phyloP scores from a whole-genome alignment of 2,888 invertebrate species.

The Harmothoe impar region DNA sequence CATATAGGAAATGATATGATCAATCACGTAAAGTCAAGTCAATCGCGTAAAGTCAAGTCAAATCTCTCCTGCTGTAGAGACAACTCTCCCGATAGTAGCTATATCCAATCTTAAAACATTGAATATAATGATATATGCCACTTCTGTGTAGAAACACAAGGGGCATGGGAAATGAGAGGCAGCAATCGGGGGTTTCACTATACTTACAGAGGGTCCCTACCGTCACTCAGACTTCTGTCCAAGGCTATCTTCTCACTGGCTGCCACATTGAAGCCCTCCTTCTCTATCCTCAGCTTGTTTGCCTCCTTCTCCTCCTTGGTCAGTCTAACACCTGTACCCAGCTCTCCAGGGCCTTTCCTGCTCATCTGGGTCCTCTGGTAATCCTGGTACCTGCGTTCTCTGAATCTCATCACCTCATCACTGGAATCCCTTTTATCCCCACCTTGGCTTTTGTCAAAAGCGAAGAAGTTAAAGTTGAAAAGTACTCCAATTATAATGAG shows the following conservation, averaged over 20 bases:
- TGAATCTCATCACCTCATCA: conserved; percentile 61
- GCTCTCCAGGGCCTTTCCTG: conserved; percentile 80
- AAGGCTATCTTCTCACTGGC: conserved; percentile 94
- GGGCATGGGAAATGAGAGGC: too few relatives aligned
- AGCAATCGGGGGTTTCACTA: too few relatives aligned
- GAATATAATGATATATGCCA: too few relatives aligned
- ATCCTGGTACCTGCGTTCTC: conserved; percentile 64
- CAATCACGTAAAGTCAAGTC: too few relatives aligned
- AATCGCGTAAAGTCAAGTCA: too few relatives aligned
- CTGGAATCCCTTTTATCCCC: not conserved
- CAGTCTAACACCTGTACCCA: conserved; percentile 77
- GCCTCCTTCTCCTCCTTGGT: conserved; percentile 85
- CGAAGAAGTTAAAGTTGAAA: not conserved
- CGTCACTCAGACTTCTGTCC: conserved; percentile 90
- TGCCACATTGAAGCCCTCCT: conserved; percentile 93
- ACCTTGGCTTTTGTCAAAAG: not conserved
- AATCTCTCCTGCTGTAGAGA: too few relatives aligned
- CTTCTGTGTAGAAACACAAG: too few relatives aligned
- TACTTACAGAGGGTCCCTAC: conserved; percentile 84
- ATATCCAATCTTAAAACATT: too few relatives aligned
- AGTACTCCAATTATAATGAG: not conserved
- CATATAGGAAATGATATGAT: too few relatives aligned
- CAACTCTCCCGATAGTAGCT: too few relatives aligned
- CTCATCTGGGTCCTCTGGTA: conserved; percentile 64
- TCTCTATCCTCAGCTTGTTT: conserved; percentile 89